Evolutionary conservation across 2,797 vertebrate species (phyloP).

Genomic region (Hapalemur alaotrensis): DNA sequence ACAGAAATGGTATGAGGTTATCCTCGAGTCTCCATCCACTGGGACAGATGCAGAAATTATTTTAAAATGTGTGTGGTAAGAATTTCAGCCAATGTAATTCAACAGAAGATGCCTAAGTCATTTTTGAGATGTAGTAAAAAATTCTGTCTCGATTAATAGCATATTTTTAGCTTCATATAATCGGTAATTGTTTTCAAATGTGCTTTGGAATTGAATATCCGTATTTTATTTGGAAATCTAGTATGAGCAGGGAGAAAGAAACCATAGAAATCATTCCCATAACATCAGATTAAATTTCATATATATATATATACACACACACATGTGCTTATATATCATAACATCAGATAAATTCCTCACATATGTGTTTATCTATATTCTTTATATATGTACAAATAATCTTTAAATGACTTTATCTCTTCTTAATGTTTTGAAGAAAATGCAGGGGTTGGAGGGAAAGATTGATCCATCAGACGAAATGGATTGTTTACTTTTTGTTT

Average conservation of each 20-base stretch:
- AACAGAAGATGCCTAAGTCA: slow-evolving; percentile 26
- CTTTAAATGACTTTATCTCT: slow-evolving; percentile 1
- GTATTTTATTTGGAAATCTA: slow-evolving; percentile 52
- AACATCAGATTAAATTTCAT: not conserved
- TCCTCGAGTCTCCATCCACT: not conserved
- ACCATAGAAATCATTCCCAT: not conserved
- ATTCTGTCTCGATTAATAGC: not conserved
- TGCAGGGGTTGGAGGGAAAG: too few relatives aligned
- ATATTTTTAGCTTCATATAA: slow-evolving; percentile 23
- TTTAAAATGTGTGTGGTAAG: slow-evolving; percentile 53
- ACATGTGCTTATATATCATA: not conserved
- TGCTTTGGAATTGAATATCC: not conserved
- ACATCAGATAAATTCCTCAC: not conserved
- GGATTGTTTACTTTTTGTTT: not conserved
- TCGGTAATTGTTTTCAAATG: slow-evolving; percentile 49
- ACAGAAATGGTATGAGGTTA: slow-evolving; percentile 29
- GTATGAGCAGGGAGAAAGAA: not conserved
- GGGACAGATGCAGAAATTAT: slow-evolving; percentile 58
- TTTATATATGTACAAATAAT: not conserved
- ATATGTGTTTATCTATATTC: not conserved
- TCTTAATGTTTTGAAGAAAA: slow-evolving; percentile 41
- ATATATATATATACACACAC: not conserved
- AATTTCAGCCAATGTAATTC: not conserved
- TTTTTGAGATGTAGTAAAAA: slow-evolving; percentile 33
- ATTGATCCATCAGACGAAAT: not conserved